Conservation (phyloP, 2,888 invertebrate genomes). For the Marasmarcha lunaedactyla region DNA sequence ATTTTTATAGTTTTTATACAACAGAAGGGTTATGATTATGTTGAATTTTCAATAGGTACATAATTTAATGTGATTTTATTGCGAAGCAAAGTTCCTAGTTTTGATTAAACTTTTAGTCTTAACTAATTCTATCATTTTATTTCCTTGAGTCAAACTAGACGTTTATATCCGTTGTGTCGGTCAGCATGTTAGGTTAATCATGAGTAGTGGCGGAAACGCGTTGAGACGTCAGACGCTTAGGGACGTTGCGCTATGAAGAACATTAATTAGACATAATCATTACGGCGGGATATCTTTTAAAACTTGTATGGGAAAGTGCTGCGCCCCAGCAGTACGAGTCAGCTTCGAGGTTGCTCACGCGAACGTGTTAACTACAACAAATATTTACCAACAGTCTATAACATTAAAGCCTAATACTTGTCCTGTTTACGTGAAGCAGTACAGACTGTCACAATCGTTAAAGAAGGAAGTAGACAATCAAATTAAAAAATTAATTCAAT, state of each 20-base stretch:
- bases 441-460: too few relatives aligned
- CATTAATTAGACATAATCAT: background rate
- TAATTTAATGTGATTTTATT: background rate
- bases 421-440: too few relatives aligned
- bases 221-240: background rate
- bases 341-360: background rate
- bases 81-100: background rate
- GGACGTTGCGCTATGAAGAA: background rate
- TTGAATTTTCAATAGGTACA: background rate
- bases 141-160: too few relatives aligned
- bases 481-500: too few relatives aligned
- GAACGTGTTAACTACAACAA: too few relatives aligned
- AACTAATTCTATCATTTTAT: background rate
- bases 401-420: too few relatives aligned
- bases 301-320: background rate
- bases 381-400: too few relatives aligned
- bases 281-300: background rate
- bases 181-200: background rate
- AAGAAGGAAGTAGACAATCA: too few relatives aligned
- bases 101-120: background rate
- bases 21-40: background rate
- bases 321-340: too few relatives aligned
- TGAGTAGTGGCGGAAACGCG: background rate
- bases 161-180: background rate
- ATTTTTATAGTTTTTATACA: background rate